phyloP scores from a whole-genome alignment of 2,113 vertebrate species.

The Alces alces region DNA sequence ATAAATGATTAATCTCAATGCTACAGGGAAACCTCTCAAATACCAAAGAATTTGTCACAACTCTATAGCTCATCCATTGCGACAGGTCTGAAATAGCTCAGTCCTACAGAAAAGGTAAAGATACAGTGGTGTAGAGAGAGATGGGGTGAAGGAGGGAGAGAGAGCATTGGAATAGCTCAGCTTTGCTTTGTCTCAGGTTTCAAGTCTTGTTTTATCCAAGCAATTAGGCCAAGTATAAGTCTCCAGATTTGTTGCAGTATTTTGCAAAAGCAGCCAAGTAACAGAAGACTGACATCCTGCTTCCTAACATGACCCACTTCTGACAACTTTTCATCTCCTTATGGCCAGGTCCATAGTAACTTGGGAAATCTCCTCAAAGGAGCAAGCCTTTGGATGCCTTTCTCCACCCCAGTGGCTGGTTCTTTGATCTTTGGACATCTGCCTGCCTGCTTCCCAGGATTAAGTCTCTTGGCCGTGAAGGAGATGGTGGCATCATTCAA shows the following conservation, averaged over 20 bases:
- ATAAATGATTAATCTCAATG: conserved; percentile 42
- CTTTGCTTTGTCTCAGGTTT: background rate
- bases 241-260: background rate
- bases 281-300: background rate
- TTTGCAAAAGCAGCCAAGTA: conserved; percentile 21
- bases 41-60: background rate
- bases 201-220: background rate
- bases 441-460: background rate
- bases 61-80: background rate
- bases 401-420: background rate
- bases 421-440: background rate
- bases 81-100: background rate
- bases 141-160: background rate
- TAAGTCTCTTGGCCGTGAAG: background rate
- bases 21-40: background rate
- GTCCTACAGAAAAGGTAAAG: background rate
- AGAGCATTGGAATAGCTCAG: background rate
- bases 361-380: background rate
- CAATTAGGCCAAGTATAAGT: background rate
- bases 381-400: background rate
- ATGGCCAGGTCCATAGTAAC: background rate
- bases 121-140: background rate
- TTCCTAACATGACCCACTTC: background rate
- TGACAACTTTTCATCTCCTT: background rate
- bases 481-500: background rate